Evolutionary conservation across 2,797 vertebrate genomes (phyloP), one percentile per base, ranked within the genome.

Genomic region (Hipposideros larvatus): DNA sequence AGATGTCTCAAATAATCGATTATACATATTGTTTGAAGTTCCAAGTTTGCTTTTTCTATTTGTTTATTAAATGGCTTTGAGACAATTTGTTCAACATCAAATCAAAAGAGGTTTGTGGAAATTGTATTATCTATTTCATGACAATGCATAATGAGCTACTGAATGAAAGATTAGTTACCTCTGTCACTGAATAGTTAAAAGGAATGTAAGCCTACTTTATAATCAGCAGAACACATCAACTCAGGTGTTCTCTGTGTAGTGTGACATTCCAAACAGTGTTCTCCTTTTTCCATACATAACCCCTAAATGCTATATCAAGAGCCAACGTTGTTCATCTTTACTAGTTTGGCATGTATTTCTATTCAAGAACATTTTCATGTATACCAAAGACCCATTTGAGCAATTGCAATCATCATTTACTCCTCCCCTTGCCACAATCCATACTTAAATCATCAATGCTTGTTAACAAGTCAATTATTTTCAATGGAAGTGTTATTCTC

Each of bases 111-210:
- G 66, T 93, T 91, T 94, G 86, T 94, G 86, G 73, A 95, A 95
- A 97, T 88, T 82, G 91, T 94, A 94, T 96, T 97, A 98, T 97
- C 92, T 96, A 31, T 95, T 98, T 97, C 97, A 94, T 98, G 97
- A 77, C 94, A 87, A 75, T 88, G 97, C 97, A 97, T 98, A 98
- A 98, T 98, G 93, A 97, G 95, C n/a, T 78, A 43, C 66, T 9
- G 73, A 96, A 84, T 96, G 93, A 96, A 96, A 66, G 94, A 97
- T 97, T 97, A 97, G 91, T 77, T 90, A 93, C 87, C 68, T 94
- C 57, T 95, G 92, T 71, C 34, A 8, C 22, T 96, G 96, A 96
- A 97, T 94, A 96, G 73, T 95, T 87, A 87, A 94, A 90, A 34
- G 16, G 66, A 93, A 96, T 59, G 51, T 75, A 41, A 65, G 46